Percentiles rank a stretch among this genome's conserved stretches.
These are phyloP conservation scores for Varanus komodoensis DNA, from an alignment of 2,113 vertebrate genomes.

Conservation along the genomic window DNA sequence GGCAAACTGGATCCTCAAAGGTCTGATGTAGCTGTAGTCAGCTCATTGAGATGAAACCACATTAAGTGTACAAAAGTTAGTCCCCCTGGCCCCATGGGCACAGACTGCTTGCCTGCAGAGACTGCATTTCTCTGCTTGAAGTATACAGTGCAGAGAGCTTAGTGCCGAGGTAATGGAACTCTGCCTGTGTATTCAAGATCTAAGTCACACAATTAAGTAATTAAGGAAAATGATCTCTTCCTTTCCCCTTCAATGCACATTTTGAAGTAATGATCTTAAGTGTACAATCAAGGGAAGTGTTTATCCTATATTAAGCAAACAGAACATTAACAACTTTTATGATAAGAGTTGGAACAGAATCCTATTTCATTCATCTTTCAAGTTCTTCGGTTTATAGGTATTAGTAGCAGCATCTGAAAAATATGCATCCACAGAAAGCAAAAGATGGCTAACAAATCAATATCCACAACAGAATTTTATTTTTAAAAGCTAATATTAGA, in stretches of 20 bases:
- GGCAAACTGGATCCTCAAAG: no score
- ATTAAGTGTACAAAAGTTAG: no score
- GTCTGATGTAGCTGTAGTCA: no score
- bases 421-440: not conserved
- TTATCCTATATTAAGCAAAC: not conserved
- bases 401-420: not conserved
- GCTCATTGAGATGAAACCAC: no score
- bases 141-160: not conserved
- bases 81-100: not conserved
- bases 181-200: not conserved
- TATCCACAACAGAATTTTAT: slow-evolving; percentile 26
- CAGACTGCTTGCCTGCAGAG: not conserved
- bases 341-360: not conserved
- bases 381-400: not conserved
- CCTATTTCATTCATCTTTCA: not conserved
- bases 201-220: not conserved
- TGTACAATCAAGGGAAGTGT: not conserved
- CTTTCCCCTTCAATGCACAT: not conserved
- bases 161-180: not conserved
- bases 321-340: not conserved
- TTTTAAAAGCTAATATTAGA: slow-evolving; percentile 27
- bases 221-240: not conserved
- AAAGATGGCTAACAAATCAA: not conserved
- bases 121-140: not conserved
- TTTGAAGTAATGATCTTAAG: not conserved